Conservation (phyloP, 2,888 invertebrate genomes). For the Dioctria rufipes region DNA sequence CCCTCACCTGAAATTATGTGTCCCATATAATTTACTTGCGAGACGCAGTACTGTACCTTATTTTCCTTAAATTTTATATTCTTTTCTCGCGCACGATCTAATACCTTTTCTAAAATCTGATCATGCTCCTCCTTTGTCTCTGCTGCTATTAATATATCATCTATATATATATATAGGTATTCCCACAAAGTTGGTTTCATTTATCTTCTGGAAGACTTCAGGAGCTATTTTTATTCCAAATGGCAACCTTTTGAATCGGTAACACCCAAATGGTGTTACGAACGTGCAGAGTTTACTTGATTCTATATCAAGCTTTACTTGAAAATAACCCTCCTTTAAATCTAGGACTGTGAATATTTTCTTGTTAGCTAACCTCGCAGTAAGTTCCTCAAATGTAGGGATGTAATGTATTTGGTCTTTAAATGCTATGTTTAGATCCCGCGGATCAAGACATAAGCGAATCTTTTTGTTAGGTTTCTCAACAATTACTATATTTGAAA, state of each 20-base stretch:
- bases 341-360: conserved; percentile 61
- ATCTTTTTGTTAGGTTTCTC: too few species aligned
- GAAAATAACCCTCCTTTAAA: conserved; percentile 60
- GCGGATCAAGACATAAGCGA: conserved; percentile 61
- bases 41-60: conserved; percentile 53
- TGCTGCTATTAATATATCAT: conserved; percentile 52
- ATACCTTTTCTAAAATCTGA: conserved; percentile 45
- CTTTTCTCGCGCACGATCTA: conserved; percentile 40
- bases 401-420: conserved; percentile 60
- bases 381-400: conserved; percentile 61
- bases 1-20: conserved; percentile 20
- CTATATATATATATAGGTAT: conserved; percentile 21
- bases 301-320: too few species aligned
- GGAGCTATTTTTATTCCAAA: conserved; percentile 55
- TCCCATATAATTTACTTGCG: conserved; percentile 12
- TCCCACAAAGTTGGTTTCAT: conserved; percentile 44
- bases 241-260: conserved; percentile 43
- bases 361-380: conserved; percentile 59
- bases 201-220: conserved; percentile 51
- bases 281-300: conserved; percentile 64
- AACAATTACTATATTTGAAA: too few species aligned
- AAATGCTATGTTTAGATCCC: conserved; percentile 60
- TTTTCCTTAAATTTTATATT: conserved; percentile 54
- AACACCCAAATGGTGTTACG: conserved; percentile 51
- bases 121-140: conserved; percentile 55